These are phyloP conservation scores for Lepidostoma basale DNA, from an alignment of 1,140 invertebrate species.

Conservation along the genomic window DNA sequence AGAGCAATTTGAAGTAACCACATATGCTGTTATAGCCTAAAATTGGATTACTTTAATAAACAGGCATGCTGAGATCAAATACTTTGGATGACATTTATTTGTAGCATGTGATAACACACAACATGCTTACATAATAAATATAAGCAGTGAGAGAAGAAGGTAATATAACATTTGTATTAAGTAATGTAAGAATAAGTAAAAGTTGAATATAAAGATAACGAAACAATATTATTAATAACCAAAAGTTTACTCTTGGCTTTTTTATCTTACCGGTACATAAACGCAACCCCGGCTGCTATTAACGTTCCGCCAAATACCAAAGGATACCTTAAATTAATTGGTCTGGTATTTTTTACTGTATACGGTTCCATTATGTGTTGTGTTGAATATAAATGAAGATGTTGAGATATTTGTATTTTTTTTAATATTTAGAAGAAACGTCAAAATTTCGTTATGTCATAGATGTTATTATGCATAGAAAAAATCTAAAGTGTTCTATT, in stretches of 20 bases:
- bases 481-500: background rate
- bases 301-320: constrained; percentile 17
- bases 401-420: background rate
- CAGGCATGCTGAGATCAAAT: no score
- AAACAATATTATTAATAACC: background rate
- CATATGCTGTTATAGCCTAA: no score
- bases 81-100: no score
- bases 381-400: background rate
- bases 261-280: constrained; percentile 33
- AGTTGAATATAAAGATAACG: background rate
- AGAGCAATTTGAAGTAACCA: no score
- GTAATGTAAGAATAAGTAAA: background rate
- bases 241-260: no score
- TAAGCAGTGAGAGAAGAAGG: background rate
- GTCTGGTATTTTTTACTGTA: background rate
- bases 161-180: background rate
- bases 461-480: background rate
- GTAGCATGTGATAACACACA: background rate
- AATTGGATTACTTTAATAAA: no score
- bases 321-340: constrained; percentile 17
- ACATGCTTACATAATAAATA: background rate
- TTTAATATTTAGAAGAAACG: background rate
- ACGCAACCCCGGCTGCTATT: background rate
- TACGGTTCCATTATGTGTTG: background rate
- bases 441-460: background rate